phyloP scores from a whole-genome alignment of 2,113 vertebrate species.

The Ameiurus melas region DNA sequence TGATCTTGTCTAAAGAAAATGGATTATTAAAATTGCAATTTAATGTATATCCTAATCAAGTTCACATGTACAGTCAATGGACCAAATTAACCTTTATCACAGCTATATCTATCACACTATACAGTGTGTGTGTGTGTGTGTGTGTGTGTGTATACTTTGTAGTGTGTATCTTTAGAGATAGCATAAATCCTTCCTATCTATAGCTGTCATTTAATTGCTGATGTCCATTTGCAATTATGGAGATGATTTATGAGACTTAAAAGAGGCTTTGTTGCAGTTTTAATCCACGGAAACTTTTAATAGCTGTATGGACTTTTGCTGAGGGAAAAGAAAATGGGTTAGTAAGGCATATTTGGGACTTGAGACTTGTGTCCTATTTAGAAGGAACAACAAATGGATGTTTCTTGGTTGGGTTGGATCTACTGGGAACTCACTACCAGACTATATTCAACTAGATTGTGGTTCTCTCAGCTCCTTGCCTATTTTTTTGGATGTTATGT shows the following conservation, averaged over 20 bases:
- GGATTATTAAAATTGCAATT: neutral
- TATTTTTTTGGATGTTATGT: conserved; percentile 17
- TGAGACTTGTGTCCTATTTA: conserved; percentile 49
- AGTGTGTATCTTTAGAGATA: neutral
- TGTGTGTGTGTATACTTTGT: too few relatives aligned
- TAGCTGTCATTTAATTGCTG: neutral
- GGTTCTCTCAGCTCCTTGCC: neutral
- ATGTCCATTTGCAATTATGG: neutral
- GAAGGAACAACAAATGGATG: conserved; percentile 34
- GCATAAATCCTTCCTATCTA: neutral
- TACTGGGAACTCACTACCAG: conserved; percentile 41
- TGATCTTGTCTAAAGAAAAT: neutral
- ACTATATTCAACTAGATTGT: neutral
- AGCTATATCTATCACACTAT: too few relatives aligned
- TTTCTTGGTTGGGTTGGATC: conserved; percentile 28
- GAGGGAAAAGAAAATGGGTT: conserved; percentile 32
- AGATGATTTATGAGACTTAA: neutral
- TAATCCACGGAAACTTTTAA: conserved; percentile 1
- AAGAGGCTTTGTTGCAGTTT: conserved; percentile 4
- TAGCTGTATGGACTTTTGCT: neutral
- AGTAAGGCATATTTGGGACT: conserved; percentile 39
- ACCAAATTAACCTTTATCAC: too few relatives aligned
- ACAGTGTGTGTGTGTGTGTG: too few relatives aligned
- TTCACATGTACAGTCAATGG: too few relatives aligned
- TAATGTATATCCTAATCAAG: neutral